Evolutionary conservation across 1,140 invertebrate species (phyloP).

Genomic region (Apis dorsata): DNA sequence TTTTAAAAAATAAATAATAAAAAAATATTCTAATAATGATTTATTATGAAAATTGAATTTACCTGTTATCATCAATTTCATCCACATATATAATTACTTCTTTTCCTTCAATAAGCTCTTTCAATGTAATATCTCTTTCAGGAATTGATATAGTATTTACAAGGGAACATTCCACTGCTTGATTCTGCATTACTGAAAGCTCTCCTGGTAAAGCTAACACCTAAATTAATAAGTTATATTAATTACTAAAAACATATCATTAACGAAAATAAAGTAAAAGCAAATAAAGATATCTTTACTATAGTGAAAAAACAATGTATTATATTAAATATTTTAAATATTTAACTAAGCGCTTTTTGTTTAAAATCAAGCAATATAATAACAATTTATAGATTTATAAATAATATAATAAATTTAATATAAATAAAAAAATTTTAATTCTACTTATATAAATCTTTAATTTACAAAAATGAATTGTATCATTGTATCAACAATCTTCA

Average conservation of each 20-base stretch:
- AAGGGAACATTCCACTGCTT: conserved; percentile 79
- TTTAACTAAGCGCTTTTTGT: background rate
- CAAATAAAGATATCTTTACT: conserved; percentile 15
- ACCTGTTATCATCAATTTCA: conserved; percentile 82
- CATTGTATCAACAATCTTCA: conserved; percentile 25
- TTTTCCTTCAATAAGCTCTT: conserved; percentile 63
- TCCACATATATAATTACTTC: conserved; percentile 81
- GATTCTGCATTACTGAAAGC: conserved; percentile 81
- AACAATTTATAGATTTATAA: conserved; percentile 38
- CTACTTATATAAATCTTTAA: conserved; percentile 18
- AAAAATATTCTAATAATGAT: conserved; percentile 28
- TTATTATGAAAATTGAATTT: conserved; percentile 34
- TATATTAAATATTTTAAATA: background rate
- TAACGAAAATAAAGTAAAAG: background rate
- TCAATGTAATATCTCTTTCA: conserved; percentile 62
- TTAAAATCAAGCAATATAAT: conserved; percentile 12
- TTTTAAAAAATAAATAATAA: background rate
- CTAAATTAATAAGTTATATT: conserved; percentile 70
- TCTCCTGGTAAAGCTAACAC: conserved; percentile 80
- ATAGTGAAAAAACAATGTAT: conserved; percentile 7
- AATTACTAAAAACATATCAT: background rate
- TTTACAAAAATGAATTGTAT: conserved; percentile 7
- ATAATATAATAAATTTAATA: background rate
- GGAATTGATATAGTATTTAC: conserved; percentile 50
- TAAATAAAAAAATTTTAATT: conserved; percentile 25